A percentile compares a stretch with the other conserved stretches of the same genome.
phyloP scores from a whole-genome alignment of 2,888 invertebrate species.

The Dastarcus helophoroides region DNA sequence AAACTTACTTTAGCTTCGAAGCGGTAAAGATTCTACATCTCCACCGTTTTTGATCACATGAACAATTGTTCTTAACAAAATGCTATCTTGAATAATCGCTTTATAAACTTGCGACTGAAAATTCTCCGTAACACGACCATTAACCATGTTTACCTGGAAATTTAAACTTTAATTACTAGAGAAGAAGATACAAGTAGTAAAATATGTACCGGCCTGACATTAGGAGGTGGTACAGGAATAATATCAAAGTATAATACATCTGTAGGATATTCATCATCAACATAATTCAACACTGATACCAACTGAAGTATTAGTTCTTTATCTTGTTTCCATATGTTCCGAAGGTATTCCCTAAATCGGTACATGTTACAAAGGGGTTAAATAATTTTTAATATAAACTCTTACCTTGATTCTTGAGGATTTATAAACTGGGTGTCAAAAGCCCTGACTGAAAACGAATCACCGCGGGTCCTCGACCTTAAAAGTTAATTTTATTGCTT shows the following conservation, averaged over 20 bases:
- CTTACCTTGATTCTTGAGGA: slow-evolving; percentile 28
- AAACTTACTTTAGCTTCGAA: slow-evolving; percentile 29
- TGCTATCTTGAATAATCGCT: slow-evolving; percentile 53
- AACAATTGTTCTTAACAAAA: slow-evolving; percentile 53
- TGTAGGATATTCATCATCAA: slow-evolving; percentile 46
- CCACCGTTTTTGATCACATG: slow-evolving; percentile 47
- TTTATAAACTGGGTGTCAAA: slow-evolving; percentile 27
- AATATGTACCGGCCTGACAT: slow-evolving; percentile 62
- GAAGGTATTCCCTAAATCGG: slow-evolving; percentile 24
- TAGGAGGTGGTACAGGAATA: slow-evolving; percentile 77
- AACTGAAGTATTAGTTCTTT: slow-evolving; percentile 54
- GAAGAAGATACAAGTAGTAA: background rate
- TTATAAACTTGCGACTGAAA: slow-evolving; percentile 63
- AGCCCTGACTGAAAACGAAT: slow-evolving; percentile 12
- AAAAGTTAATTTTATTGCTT: slow-evolving; percentile 10
- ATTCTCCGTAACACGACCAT: slow-evolving; percentile 62
- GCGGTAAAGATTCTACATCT: slow-evolving; percentile 23
- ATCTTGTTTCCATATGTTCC: slow-evolving; percentile 61
- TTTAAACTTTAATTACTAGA: no score
- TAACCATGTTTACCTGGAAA: slow-evolving; percentile 39
- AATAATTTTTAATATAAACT: no score
- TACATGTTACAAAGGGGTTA: slow-evolving; percentile 1
- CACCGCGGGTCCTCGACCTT: slow-evolving; percentile 3
- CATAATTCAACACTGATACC: slow-evolving; percentile 53
- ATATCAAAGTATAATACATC: slow-evolving; percentile 80